These are phyloP conservation scores for Gadus chalcogrammus DNA, from an alignment of 2,113 vertebrate species.

Conservation along the genomic window DNA sequence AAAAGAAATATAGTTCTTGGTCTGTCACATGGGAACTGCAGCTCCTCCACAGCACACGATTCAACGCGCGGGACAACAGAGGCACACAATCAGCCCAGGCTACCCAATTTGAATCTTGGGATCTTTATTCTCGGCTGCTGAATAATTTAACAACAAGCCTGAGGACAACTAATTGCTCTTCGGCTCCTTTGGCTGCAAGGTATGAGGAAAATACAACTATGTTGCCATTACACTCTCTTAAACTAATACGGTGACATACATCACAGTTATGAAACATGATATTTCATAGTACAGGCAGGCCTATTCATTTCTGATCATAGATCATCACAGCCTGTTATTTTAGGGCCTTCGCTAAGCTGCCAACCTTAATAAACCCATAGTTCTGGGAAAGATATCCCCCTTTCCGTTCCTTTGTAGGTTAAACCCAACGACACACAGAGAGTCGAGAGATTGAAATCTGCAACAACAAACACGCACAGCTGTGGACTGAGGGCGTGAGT, in stretches of 20 bases:
- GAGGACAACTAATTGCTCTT: conserved; percentile 10
- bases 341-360: conserved; percentile 57
- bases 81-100: conserved; percentile 35
- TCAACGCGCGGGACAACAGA: conserved; percentile 33
- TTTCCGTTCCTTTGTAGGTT: background rate
- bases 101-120: conserved; percentile 19
- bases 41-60: conserved; percentile 40
- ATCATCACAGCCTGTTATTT: conserved; percentile 15
- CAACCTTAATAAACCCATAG: conserved; percentile 47
- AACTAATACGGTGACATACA: background rate
- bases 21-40: conserved; percentile 53
- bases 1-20: conserved; percentile 52
- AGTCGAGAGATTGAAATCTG: conserved; percentile 47
- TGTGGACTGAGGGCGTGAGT: conserved; percentile 56
- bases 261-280: conserved; percentile 23
- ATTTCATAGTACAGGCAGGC: conserved; percentile 18
- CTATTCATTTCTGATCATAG: conserved; percentile 2
- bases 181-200: background rate
- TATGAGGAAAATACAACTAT: background rate
- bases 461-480: conserved; percentile 63
- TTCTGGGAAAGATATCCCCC: conserved; percentile 59
- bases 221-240: background rate
- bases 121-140: conserved; percentile 22
- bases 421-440: conserved; percentile 27
- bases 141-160: conserved; percentile 39